These are phyloP conservation scores for Cotesia chilonis DNA, from an alignment of 1,140 invertebrate genomes.

Conservation along the genomic window DNA sequence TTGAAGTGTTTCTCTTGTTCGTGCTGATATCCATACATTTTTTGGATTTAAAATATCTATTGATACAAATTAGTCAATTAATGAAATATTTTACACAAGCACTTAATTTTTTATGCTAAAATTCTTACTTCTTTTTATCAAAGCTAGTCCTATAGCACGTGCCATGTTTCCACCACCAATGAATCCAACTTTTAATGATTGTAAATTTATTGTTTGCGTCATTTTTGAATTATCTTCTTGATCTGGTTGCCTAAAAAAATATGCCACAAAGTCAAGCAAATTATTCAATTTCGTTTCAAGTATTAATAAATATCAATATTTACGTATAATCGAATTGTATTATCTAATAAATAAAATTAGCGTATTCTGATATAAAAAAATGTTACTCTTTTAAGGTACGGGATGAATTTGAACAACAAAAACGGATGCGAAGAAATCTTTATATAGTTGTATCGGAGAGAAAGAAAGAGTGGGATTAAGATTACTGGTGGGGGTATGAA, in stretches of 20 bases:
- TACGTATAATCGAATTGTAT: no score
- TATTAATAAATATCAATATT: no score
- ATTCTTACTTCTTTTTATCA: constrained; percentile 72
- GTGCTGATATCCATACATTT: constrained; percentile 75
- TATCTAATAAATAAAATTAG: no score
- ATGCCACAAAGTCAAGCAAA: no score
- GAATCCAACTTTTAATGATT: constrained; percentile 74
- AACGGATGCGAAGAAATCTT: no score
- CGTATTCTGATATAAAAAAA: no score
- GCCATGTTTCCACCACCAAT: constrained; percentile 96
- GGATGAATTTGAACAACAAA: no score
- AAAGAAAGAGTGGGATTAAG: no score
- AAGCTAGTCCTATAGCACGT: constrained; percentile 82
- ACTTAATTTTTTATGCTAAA: constrained; percentile 31
- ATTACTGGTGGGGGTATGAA: no score
- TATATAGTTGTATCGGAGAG: no score
- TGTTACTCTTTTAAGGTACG: no score
- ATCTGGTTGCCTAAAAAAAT: not conserved
- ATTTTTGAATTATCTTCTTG: not conserved
- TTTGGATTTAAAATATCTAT: constrained; percentile 68
- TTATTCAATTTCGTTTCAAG: no score
- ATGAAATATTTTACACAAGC: constrained; percentile 46
- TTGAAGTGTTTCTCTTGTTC: constrained; percentile 70
- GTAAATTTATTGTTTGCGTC: constrained; percentile 5
- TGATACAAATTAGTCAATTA: constrained; percentile 23